These are phyloP conservation scores for Chaetodon trifascialis DNA, from an alignment of 2,113 vertebrate species.

Conservation along the genomic window DNA sequence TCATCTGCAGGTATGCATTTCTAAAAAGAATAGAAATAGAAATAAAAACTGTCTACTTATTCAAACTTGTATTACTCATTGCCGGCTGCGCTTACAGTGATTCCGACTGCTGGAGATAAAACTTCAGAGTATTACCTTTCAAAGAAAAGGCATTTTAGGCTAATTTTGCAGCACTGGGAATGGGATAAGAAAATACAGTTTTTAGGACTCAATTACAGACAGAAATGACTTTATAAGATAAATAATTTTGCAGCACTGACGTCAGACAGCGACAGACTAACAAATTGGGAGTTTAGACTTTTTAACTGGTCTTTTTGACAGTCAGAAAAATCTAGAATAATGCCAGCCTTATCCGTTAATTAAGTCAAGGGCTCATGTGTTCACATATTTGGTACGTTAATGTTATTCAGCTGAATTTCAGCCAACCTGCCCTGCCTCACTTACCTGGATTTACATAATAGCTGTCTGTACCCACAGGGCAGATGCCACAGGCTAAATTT, in stretches of 20 bases:
- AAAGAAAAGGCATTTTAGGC: too few species aligned
- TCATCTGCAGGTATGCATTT: too few species aligned
- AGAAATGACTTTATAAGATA: neutral
- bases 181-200: neutral
- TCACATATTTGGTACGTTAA: slow-evolving; percentile 19
- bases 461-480: slow-evolving; percentile 45
- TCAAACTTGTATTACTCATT: too few species aligned
- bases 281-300: neutral
- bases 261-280: neutral
- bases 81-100: too few species aligned
- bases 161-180: too few species aligned
- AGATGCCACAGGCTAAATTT: slow-evolving; percentile 54
- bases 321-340: neutral
- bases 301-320: slow-evolving; percentile 2
- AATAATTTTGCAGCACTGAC: neutral
- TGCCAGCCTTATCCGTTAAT: slow-evolving; percentile 9
- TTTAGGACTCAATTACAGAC: neutral
- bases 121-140: too few species aligned
- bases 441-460: slow-evolving; percentile 54
- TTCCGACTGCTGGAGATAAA: too few species aligned
- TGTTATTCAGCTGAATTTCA: slow-evolving; percentile 23
- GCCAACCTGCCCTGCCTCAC: neutral
- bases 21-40: too few species aligned
- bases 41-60: too few species aligned
- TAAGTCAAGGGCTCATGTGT: slow-evolving; percentile 7